Evolutionary conservation across 1,140 invertebrate species (phyloP).

Genomic region (Caenorhabditis brenneri): DNA sequence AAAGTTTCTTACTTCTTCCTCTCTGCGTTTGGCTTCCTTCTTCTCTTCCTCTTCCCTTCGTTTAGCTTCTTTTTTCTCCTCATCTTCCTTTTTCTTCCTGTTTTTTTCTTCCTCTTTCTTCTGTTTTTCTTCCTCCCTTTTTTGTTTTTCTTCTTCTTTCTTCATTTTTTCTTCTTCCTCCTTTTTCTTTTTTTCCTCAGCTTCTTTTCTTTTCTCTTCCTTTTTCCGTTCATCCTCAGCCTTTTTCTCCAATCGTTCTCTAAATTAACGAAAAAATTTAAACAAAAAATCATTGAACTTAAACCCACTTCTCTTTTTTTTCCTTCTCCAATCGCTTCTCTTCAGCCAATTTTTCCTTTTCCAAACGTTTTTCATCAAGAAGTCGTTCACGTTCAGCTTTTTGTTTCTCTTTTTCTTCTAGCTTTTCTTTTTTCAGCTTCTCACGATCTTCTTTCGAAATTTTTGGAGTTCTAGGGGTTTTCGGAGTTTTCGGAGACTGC

Average conservation of each 20-base stretch:
- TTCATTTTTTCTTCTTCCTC: slow-evolving; percentile 25
- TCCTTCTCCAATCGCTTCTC: slow-evolving; percentile 12
- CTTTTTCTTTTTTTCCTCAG: slow-evolving; percentile 31
- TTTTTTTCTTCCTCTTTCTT: slow-evolving; percentile 38
- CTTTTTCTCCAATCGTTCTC: slow-evolving; percentile 23
- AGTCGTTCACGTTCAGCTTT: neutral
- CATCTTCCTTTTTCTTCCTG: slow-evolving; percentile 46
- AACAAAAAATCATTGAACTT: neutral
- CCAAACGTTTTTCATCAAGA: neutral
- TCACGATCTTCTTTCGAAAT: slow-evolving; percentile 24
- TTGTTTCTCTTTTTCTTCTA: slow-evolving; percentile 13
- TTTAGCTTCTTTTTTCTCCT: slow-evolving; percentile 45
- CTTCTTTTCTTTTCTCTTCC: slow-evolving; percentile 68
- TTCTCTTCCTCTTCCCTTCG: slow-evolving; percentile 39
- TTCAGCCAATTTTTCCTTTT: slow-evolving; percentile 42
- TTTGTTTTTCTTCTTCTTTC: slow-evolving; percentile 44
- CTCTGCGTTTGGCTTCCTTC: slow-evolving; percentile 30
- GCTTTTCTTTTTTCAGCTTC: neutral
- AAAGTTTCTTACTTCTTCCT: slow-evolving; percentile 50
- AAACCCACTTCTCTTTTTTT: slow-evolving; percentile 21
- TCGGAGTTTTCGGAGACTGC: neutral
- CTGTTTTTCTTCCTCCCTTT: slow-evolving; percentile 30
- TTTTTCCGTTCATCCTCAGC: slow-evolving; percentile 29
- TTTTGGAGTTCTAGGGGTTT: slow-evolving; percentile 20
- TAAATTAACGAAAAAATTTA: neutral